Conservation (phyloP, 2,888 invertebrate genomes). For the Physocephala rufipes region DNA sequence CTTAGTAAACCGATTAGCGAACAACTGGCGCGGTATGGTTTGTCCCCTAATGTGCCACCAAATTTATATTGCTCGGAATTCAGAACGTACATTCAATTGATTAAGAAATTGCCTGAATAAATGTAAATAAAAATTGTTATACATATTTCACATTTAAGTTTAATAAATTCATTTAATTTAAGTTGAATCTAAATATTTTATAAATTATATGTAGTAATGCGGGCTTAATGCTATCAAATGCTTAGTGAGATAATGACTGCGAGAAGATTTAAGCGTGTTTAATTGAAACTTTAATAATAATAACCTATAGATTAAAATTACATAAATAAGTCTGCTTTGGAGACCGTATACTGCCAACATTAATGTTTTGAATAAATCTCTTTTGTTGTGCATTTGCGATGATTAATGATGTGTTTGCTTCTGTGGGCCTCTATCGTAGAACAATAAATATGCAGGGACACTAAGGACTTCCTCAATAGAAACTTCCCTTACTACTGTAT, state of each 20-base stretch:
- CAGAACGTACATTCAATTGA: conserved; percentile 47
- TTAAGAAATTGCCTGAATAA: conserved; percentile 25
- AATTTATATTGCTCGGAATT: conserved; percentile 50
- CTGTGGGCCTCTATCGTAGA: conserved; percentile 77
- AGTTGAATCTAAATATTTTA: conserved; percentile 8
- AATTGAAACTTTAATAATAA: neutral
- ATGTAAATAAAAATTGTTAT: neutral
- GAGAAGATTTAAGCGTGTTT: neutral
- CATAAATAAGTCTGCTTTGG: too few species aligned
- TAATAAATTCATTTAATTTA: conserved; percentile 22
- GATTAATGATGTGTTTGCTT: conserved; percentile 45
- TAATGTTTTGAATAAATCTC: too few species aligned
- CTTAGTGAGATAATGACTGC: conserved; percentile 19
- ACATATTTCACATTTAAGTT: conserved; percentile 30
- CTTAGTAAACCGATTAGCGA: conserved; percentile 38
- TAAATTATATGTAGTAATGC: conserved; percentile 12
- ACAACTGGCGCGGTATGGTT: neutral
- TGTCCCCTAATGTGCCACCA: conserved; percentile 44
- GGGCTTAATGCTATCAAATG: conserved; percentile 17
- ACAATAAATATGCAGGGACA: conserved; percentile 90
- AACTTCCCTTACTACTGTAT: conserved; percentile 84
- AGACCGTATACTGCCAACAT: too few species aligned
- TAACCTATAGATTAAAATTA: too few species aligned
- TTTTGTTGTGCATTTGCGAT: conserved; percentile 4
- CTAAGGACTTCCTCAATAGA: conserved; percentile 82